Percentiles rank a stretch among this genome's conserved stretches.
Evolutionary conservation across 2,113 vertebrate species (phyloP).

Genomic region (Centropristis striata): DNA sequence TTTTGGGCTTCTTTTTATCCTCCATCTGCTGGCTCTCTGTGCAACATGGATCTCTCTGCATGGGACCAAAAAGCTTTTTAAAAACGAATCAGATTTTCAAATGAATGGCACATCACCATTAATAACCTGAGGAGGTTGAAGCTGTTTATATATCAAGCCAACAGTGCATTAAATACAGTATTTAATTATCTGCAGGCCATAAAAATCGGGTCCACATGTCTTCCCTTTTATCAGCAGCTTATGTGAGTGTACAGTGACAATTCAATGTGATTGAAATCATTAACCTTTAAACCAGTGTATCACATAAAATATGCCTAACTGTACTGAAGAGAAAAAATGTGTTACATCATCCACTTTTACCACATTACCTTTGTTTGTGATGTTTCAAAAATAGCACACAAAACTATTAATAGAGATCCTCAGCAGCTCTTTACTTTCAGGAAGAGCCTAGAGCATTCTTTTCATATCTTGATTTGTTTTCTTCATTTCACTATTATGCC

Average conservation of each 20-base stretch:
- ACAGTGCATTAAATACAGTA: background rate
- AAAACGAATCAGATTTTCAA: constrained; percentile 3
- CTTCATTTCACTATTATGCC: background rate
- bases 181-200: background rate
- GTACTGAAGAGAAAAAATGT: background rate
- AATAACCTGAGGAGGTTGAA: background rate
- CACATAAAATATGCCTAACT: background rate
- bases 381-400: constrained; percentile 45
- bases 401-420: constrained; percentile 54
- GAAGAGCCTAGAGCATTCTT: constrained; percentile 19
- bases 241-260: background rate
- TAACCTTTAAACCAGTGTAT: background rate
- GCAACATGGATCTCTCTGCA: constrained; percentile 6
- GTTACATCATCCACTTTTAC: background rate
- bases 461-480: constrained; percentile 21
- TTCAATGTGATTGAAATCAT: background rate
- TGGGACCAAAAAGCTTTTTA: background rate
- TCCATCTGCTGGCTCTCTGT: background rate
- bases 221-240: background rate
- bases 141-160: background rate
- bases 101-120: background rate
- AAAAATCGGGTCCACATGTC: background rate
- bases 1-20: background rate
- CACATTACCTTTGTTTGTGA: constrained; percentile 25
- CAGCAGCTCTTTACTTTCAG: constrained; percentile 5